Conservation (phyloP, 2,797 vertebrate genomes). For the Delichon dasypus region DNA sequence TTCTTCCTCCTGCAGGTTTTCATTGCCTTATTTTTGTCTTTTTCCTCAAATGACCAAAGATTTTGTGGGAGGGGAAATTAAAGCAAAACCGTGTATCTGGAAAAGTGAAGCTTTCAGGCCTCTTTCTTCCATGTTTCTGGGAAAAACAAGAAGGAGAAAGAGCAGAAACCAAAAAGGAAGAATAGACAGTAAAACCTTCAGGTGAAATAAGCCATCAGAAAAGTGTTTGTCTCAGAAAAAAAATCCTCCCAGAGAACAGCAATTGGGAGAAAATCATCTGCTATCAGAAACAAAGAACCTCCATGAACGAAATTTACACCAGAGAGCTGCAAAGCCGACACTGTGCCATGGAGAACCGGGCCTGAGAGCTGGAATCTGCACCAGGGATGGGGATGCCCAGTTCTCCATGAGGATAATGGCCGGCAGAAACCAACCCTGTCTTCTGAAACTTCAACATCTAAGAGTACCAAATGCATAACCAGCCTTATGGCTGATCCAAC, state of each 20-base stretch:
- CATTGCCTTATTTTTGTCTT: neutral
- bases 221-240: neutral
- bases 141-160: neutral
- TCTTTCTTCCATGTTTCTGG: neutral
- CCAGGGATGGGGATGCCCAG: neutral
- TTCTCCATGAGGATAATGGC: rapidly evolving
- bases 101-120: neutral
- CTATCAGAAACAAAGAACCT: neutral
- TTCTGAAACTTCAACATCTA: neutral
- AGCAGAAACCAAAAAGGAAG: neutral
- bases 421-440: neutral
- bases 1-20: neutral
- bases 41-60: neutral
- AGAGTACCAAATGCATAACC: neutral
- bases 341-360: rapidly evolving
- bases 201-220: neutral
- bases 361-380: neutral
- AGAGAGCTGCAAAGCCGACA: neutral
- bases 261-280: neutral
- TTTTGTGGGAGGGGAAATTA: neutral
- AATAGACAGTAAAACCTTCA: neutral
- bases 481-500: neutral
- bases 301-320: rapidly evolving
- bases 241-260: neutral
- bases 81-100: neutral